Conservation (phyloP, 2,113 vertebrate genomes). For the Onychostoma macrolepis region DNA sequence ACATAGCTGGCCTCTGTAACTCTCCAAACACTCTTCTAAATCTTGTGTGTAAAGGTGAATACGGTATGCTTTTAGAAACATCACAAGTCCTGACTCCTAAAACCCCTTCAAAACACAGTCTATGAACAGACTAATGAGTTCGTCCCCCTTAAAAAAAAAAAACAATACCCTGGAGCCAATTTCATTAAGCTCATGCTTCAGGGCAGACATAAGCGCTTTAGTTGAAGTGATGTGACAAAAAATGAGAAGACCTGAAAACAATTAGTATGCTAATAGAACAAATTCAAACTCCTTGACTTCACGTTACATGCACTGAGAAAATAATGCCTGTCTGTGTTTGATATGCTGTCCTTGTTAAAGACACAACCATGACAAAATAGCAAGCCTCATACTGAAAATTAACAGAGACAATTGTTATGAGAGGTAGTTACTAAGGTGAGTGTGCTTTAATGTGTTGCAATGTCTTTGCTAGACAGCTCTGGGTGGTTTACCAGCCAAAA, state of each 20-base stretch:
- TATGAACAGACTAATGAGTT: constrained; percentile 56
- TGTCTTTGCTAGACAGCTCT: neutral
- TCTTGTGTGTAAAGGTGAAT: neutral
- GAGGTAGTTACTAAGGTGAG: neutral
- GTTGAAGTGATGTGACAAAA: constrained; percentile 46
- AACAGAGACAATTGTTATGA: neutral
- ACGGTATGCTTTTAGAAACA: neutral
- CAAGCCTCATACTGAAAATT: neutral
- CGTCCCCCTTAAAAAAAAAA: constrained; percentile 11
- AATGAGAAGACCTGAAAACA: constrained; percentile 56
- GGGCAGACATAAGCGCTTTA: constrained; percentile 38
- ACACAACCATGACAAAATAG: neutral
- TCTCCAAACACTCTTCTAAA: constrained; percentile 3
- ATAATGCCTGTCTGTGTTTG: constrained; percentile 26
- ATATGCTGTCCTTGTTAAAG: constrained; percentile 16
- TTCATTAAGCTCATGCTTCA: constrained; percentile 56
- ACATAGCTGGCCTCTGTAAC: neutral
- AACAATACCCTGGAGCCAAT: constrained; percentile 22
- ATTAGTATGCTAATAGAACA: constrained; percentile 59
- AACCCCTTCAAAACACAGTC: constrained; percentile 37
- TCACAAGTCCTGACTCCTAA: constrained; percentile 20
- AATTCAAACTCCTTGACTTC: constrained; percentile 39
- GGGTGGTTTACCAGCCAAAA: neutral
- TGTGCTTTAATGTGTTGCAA: neutral
- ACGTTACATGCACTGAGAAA: constrained; percentile 23